Evolutionary conservation across 2,797 vertebrate genomes (phyloP).

Genomic region (Hylomyscus alleni): DNA sequence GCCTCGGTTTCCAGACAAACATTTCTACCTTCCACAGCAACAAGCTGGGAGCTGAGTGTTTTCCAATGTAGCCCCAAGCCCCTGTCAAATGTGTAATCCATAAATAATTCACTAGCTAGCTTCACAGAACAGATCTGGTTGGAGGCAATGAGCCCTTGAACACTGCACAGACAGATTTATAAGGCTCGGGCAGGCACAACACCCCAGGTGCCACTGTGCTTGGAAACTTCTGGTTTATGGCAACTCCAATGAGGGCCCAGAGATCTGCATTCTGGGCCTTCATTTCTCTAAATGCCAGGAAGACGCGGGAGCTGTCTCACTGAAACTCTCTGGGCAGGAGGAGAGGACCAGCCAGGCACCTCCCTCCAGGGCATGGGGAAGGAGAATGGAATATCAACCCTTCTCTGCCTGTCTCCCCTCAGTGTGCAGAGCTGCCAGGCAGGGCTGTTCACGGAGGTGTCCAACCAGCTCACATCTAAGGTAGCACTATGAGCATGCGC

Average conservation of each 20-base stretch:
- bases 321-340: constrained; percentile 54
- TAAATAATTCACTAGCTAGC: constrained; percentile 78
- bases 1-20: neutral
- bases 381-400: neutral
- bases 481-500: neutral
- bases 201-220: constrained; percentile 26
- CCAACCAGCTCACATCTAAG: neutral
- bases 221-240: constrained; percentile 67
- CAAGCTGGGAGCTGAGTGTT: constrained; percentile 31
- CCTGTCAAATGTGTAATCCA: constrained; percentile 63
- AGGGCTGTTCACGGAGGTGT: neutral
- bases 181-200: neutral
- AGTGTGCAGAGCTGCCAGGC: neutral
- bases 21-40: constrained; percentile 42
- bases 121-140: constrained; percentile 54
- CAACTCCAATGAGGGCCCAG: constrained; percentile 55
- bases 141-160: constrained; percentile 63
- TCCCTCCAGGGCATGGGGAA: neutral
- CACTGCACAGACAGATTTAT: constrained; percentile 25
- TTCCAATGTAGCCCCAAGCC: constrained; percentile 46
- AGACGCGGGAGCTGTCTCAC: neutral
- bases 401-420: neutral
- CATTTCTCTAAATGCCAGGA: constrained; percentile 44
- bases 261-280: constrained; percentile 61
- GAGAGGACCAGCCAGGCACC: neutral